These are phyloP conservation scores for Campodea augens DNA, from an alignment of 1,140 invertebrate genomes.

Conservation along the genomic window DNA sequence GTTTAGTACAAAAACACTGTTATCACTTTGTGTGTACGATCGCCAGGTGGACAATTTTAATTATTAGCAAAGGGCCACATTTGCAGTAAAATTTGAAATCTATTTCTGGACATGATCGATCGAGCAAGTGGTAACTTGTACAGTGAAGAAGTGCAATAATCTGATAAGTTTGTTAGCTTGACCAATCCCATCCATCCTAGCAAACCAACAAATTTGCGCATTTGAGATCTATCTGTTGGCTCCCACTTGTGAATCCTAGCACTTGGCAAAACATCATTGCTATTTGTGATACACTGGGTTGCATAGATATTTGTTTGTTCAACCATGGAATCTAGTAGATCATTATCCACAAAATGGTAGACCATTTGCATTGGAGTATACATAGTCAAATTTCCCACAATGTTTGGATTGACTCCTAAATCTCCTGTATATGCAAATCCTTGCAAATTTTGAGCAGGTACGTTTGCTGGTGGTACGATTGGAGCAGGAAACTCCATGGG, in stretches of 20 bases:
- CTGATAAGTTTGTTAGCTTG: slow-evolving; percentile 10
- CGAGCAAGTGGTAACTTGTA: slow-evolving; percentile 10
- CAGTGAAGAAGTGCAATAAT: slow-evolving; percentile 14
- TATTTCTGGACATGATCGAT: slow-evolving; percentile 19
- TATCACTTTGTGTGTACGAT: slow-evolving; percentile 19
- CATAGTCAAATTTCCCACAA: too few relatives aligned
- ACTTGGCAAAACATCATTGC: background rate
- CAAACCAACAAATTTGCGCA: slow-evolving; percentile 15
- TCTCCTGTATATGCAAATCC: too few relatives aligned
- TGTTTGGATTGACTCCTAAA: too few relatives aligned
- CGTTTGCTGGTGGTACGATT: too few relatives aligned
- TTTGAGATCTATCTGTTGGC: slow-evolving; percentile 12
- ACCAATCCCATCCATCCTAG: slow-evolving; percentile 15
- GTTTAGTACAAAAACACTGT: too few relatives aligned
- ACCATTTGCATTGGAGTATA: too few relatives aligned
- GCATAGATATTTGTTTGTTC: slow-evolving; percentile 15
- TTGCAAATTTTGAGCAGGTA: too few relatives aligned
- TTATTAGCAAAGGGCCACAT: slow-evolving; percentile 22
- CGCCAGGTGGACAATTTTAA: slow-evolving; percentile 9
- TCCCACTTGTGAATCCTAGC: slow-evolving; percentile 9
- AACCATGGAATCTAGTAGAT: slow-evolving; percentile 11
- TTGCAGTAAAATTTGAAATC: slow-evolving; percentile 20
- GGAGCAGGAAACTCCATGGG: too few relatives aligned
- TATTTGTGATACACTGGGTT: slow-evolving; percentile 5
- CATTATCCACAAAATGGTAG: too few relatives aligned